Evolutionary conservation across 1,140 invertebrate species (phyloP), one percentile per base, ranked within the genome.

Genomic region (Heliconius eleuchia): DNA sequence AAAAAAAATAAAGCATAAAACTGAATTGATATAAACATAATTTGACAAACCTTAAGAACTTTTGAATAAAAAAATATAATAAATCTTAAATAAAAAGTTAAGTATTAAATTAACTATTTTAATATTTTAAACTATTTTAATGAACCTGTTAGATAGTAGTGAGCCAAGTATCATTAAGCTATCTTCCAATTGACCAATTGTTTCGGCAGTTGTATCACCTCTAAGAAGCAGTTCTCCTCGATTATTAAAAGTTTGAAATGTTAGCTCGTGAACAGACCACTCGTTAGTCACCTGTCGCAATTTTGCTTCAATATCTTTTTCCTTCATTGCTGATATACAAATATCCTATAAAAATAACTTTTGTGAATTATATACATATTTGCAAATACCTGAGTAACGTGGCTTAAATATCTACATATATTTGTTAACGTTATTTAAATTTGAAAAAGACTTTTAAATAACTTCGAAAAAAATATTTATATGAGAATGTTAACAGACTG

Each of bases 261-360:
- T 98, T 57, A 99, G 95, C 88, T 99, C 98, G 85, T 99, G 97
- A 0, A 97, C 96, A 0, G 97, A 97, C 99, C 99, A 99, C 91
- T 99, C 98, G 86, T 98, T 98, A 4, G 98, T 99, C 0, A 99
- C 98, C 93, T 98, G 97, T 77, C 98, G 96, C 23, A 99, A 91
- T 92, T 99, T 99, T 0, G 98, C 98, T 95, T 99, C 99, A 83
- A 99, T 99, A 88, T 99, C 99, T 87, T 99, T 98, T 91, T 99
- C 99, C 95, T 99, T 99, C 96, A 99, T 98, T 0, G 99, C 98
- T 46, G 98, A 99, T 90, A 99, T 99, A 92, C 99, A 99, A 87
- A 99, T 99, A 90, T 99, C 99, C 96, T 97, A 86, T 3, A 91
- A 66, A 66, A 30, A 66, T 13, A 2, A 19, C 1, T 6, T 19